Evolutionary conservation across 2,113 vertebrate species (phyloP).

Genomic region (Larimichthys crocea): DNA sequence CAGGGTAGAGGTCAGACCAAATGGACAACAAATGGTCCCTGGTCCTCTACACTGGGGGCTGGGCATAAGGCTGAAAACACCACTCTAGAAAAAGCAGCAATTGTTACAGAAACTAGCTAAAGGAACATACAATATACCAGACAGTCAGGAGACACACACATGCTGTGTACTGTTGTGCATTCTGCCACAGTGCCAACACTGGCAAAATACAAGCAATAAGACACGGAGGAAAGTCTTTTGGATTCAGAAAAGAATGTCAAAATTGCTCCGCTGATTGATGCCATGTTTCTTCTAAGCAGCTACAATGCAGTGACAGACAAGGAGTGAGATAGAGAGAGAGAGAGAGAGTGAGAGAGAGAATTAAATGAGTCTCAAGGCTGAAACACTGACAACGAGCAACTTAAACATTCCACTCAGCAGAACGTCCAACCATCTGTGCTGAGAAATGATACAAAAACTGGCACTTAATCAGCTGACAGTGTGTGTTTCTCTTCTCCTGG

Average conservation of each 20-base stretch:
- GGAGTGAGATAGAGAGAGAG: background rate
- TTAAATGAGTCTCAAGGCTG: conserved; percentile 37
- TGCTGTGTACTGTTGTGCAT: conserved; percentile 3
- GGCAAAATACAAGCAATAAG: conserved; percentile 49
- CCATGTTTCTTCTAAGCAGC: conserved; percentile 37
- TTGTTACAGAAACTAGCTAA: conserved; percentile 52
- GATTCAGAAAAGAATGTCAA: conserved; percentile 15
- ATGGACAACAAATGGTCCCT: conserved; percentile 79
- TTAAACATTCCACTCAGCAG: conserved; percentile 61
- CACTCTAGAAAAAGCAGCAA: conserved; percentile 47
- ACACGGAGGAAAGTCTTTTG: background rate
- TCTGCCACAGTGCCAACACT: conserved; percentile 21
- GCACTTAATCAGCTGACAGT: conserved; percentile 49
- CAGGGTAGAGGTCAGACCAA: conserved; percentile 78
- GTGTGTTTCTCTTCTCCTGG: conserved; percentile 49
- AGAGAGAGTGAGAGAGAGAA: background rate
- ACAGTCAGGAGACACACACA: conserved; percentile 54
- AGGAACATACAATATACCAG: conserved; percentile 51
- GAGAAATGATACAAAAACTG: conserved; percentile 61
- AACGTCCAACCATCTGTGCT: conserved; percentile 59
- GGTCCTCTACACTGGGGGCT: conserved; percentile 65
- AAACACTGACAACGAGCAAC: conserved; percentile 54
- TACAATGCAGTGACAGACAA: conserved; percentile 13
- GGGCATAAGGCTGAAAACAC: conserved; percentile 53
- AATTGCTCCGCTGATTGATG: conserved; percentile 24